Base-by-base conservation (phyloP, 2,113 vertebrate species). In the Chinchilla lanigera region DNA sequence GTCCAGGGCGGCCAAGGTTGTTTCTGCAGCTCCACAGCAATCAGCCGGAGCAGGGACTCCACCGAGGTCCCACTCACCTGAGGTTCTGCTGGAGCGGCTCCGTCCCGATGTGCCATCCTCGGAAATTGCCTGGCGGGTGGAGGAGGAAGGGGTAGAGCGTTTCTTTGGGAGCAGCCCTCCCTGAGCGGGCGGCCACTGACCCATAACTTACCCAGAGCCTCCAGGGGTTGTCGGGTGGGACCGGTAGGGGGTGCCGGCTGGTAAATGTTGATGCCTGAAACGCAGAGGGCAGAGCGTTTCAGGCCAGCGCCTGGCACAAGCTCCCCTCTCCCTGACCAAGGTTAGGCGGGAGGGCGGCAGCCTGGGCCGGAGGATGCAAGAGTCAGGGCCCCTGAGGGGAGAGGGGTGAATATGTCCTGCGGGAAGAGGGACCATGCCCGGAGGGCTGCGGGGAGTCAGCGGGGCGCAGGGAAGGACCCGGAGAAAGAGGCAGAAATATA, bases 101-200 rank as follows among this genome's bases (percentile, higher is more conserved):
- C 0, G 47, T 95, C 4, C 87, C 98, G 0, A 98, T 99, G 82
- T 94, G 97, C 99, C 99, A 99, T 56, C 98, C 98, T 0, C 44
- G 98, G 97, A 99, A 99, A 98, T 99, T 98, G 71, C 99, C 99
- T 99, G 4, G 7, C 10, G 2, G 56, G 78, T 19, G 47, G 67
- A n/a, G 63, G 30, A 71, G 17, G 26, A 14, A 54, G 56, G 30
- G 87, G 93, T 71, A 93, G 69, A 24, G 7, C 0, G 0, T 0
- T 9, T 4, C 2, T 3, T 1, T 41, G 6, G 3, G 65, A 14
- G 0, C 28, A 14, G 58, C 7, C 0, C 41, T n/a, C 83, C n/a
- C 60, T 61, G 60, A 24, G 24, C 11, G 8, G 10, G 38, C 69
- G 0, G 3, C 63, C 26, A 7, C 44, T 0, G 12, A n/a, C 33